A percentile compares a stretch with the other conserved stretches of the same genome.
phyloP scores from a whole-genome alignment of 2,113 vertebrate genomes.

The Sphaerodactylus townsendi region DNA sequence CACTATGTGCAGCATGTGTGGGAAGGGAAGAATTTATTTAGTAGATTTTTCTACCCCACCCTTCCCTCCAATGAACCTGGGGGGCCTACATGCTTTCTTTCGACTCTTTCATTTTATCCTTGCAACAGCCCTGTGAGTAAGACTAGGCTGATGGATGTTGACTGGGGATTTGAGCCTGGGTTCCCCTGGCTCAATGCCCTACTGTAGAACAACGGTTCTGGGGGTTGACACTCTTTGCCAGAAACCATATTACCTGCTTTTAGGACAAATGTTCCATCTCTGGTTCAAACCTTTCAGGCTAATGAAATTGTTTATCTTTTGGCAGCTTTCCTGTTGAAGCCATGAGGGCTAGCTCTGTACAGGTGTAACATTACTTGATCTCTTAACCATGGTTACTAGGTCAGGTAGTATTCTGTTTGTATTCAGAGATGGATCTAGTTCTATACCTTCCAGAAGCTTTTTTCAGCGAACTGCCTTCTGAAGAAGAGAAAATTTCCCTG shows the following conservation, averaged over 20 bases:
- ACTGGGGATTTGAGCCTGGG: no score
- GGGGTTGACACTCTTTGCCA: no score
- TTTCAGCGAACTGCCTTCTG: background rate
- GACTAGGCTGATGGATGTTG: no score
- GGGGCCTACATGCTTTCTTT: no score
- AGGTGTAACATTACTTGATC: background rate
- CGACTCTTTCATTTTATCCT: no score
- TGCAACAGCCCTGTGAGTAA: no score
- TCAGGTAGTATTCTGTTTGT: background rate
- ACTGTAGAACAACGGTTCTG: no score
- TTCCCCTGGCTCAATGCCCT: no score
- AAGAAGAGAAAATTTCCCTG: slow-evolving; percentile 4
- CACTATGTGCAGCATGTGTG: background rate
- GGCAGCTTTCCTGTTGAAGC: background rate
- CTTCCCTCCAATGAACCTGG: no score
- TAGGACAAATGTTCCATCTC: background rate
- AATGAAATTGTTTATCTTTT: background rate
- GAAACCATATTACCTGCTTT: background rate
- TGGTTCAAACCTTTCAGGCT: no score
- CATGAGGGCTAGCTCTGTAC: background rate
- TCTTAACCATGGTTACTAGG: background rate
- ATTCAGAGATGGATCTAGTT: accelerated
- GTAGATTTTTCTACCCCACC: no score
- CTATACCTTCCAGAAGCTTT: slow-evolving; percentile 4
- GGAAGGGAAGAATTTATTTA: no score